Base-by-base conservation (phyloP, 2,888 invertebrate genomes). In the Lymantria dispar region DNA sequence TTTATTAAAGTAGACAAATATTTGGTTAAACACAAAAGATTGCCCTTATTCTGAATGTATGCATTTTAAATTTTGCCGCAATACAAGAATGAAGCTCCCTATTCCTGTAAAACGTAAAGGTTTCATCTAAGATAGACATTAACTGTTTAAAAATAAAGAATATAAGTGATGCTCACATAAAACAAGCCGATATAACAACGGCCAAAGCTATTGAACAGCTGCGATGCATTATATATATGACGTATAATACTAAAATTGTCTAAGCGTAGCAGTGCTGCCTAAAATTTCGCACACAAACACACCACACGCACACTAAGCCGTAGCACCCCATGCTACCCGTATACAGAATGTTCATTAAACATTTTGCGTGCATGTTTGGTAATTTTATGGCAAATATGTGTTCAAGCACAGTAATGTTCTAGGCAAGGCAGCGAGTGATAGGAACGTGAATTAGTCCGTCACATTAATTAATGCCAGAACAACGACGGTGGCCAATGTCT, bases 221-320 rank as follows among this genome's bases (percentile, higher is more conserved):
- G 56, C 57, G 68, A 76, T 81, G 80, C 81, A 85, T 86, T 85
- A 85, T 87, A 38, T 86, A 83, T 75, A 33, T 78, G 76, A 78
- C 73, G 76, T 80, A 82, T 83, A 80, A 85, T 83, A 83, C 85
- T 87, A 85, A 89, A 89, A 85, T 87, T 84, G 85, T 89, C 88
- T 88, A 87, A 89, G 85, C 85, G 84, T 81, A 77, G 83, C 83
- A 83, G 82, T 77, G 64, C 63, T 62, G 78, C 78, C 85, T 81
- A 84, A 83, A 83, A 75, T 72, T 62, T 70, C 70, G 68, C 74
- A 63, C 76, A 74, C 70, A 70, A 68, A 48, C 49, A 68, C 69
- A 52, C 67, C 44, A 70, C 73, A 40, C 40, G 56, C 77, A 74
- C 74, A 70, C 74, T 48, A 46, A 42, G 58, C 49, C 62, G 56